Base-by-base conservation (phyloP, 2,113 vertebrate species). In the Coturnix japonica region DNA sequence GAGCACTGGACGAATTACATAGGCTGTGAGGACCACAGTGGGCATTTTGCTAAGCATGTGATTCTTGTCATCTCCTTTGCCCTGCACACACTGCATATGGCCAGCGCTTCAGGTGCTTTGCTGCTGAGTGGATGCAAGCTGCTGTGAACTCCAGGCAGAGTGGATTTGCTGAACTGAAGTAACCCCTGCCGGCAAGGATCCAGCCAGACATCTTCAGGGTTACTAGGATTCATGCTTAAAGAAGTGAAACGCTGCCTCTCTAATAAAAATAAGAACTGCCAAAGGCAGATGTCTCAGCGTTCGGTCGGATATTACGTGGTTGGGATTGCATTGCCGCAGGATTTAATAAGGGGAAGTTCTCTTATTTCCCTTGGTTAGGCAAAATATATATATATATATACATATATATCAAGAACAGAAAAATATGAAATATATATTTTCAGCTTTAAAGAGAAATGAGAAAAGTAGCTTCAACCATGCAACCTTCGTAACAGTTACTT, bases 131-230 rank as follows among this genome's bases (percentile, higher is more conserved):
- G 59, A 51, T 47, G 84, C 66, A 47, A 67, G 39, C 74, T n/a
- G 13, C 11, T 51, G 17, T 23, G 12, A 97, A 93, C 96, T 92
- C 87, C 92, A 20, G 73, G 93, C 87, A 94, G 66, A 35, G 11
- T 63, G 51, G 89, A 35, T 26, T 93, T 43, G 71, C 89, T 94
- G 90, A 96, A 92, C 95, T 57, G 56, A 37, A 77, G 94, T 98
- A 97, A 97, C 97, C 93, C 72, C 72, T 4, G 13, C 69, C 73
- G 87, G 93, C 89, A 95, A 81, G 53, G 90, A 95, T 79, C 97
- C 97, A 98, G 93, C 74, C 96, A 97, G 96, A 97, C 95, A 16
- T 88, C 93, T 77, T 78, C 16, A 79, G 76, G 97, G 97, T 97
- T 97, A 97, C 93, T 96, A 86, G 89, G 91, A 96, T 95, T 95